Evolutionary conservation across 1,140 invertebrate species (phyloP), one percentile per base, ranked within the genome.

Genomic region (Drosophila novamexicana): DNA sequence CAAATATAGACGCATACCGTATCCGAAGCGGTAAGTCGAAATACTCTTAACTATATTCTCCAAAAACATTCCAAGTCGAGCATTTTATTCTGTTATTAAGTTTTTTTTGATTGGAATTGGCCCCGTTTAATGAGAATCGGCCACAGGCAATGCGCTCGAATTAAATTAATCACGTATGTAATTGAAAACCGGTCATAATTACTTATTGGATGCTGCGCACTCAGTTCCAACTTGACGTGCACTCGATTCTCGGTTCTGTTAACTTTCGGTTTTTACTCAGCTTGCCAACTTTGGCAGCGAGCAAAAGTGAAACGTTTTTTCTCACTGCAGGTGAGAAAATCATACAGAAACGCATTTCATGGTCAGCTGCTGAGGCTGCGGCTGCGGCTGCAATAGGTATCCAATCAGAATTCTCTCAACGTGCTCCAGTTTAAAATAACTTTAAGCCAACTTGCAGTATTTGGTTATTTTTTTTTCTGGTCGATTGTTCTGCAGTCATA

Each of bases 1-100:
- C 34, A 92, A 90, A 66, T 92, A 92, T 63, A 73, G 91, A 29
- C 84, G 91, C 40, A 92, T 92, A 82, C 91, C 91, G 54, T 92
- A 92, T 72, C 91, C 91, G 29, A 92, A 92, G 74, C 83, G 91
- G 91, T 92, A 81, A 92, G 91, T 91, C 22, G 16, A 52, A 53
- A 66, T 37, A 5, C 22, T 29, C 22, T 5, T 5, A 29, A 29
- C 22, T 5, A 5, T 5, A 29, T 4, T 29, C 22, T 29, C 22
- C 3, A 0, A 29, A 29, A 5, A 29, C 22, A 29, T 29, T 4
- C 22, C 22, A 29, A 5, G 4, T 29, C 22, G 5, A 5, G 22
- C 22, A 29, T 29, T 29, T 29, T 29, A 5, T 29, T 29, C 22
- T 29, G 22, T 22, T 22, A 29, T 29, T 29, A 29, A 29, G 22